These are phyloP conservation scores for Tenualosa ilisha DNA, from an alignment of 2,797 vertebrate species.

Conservation along the genomic window DNA sequence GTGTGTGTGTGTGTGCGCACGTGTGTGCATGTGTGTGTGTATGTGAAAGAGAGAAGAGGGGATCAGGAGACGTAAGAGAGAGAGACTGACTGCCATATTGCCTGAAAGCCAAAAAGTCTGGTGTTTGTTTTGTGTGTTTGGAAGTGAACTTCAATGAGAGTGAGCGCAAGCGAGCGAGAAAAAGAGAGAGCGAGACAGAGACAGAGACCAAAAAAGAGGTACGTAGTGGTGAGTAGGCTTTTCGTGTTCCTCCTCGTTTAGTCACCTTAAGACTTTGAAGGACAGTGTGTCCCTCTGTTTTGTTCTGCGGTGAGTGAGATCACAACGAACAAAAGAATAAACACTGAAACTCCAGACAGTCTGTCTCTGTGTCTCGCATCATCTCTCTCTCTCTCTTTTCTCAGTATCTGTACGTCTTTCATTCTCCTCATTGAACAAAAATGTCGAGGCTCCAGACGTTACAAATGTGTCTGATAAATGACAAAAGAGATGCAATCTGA, in stretches of 20 bases:
- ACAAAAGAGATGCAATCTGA: background rate
- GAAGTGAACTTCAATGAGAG: constrained; percentile 2
- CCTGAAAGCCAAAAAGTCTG: background rate
- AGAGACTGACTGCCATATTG: constrained; percentile 1
- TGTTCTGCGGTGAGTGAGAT: constrained; percentile 23
- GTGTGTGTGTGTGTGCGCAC: background rate
- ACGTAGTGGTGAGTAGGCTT: background rate
- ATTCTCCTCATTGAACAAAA: background rate
- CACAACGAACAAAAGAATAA: constrained; percentile 19
- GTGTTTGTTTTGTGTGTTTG: constrained; percentile 3
- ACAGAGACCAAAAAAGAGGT: background rate
- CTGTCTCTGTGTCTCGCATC: constrained; percentile 16
- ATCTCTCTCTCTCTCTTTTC: background rate
- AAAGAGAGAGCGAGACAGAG: background rate
- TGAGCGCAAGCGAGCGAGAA: background rate
- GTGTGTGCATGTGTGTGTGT: too few relatives aligned
- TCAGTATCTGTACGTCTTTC: background rate
- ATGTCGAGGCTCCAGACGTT: background rate
- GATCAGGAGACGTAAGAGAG: background rate
- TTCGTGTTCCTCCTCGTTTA: background rate
- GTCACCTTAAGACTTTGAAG: constrained; percentile 12
- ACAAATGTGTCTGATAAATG: background rate
- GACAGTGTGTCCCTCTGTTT: background rate
- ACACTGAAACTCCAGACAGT: constrained; percentile 27
- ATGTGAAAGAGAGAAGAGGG: background rate